Evolutionary conservation across 2,113 vertebrate species (phyloP), one percentile per base, ranked within the genome.

Genomic region (Pavo muticus): DNA sequence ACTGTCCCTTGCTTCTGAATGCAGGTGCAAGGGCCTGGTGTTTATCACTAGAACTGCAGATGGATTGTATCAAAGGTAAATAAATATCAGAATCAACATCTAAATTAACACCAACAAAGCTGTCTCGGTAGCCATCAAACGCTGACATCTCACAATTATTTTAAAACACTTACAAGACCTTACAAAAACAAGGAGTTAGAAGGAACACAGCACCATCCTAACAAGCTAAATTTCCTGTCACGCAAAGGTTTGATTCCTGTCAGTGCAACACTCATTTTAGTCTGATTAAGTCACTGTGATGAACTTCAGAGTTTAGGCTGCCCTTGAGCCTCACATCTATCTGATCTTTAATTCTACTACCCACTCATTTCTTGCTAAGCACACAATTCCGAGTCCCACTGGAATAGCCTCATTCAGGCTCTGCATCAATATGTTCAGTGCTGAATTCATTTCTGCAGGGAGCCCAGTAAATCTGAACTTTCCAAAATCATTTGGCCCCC

Each of bases 401-500:
- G 84, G 96, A 97, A 91, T 90, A 87, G 95, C 93, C 94, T 91
- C 68, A 29, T 85, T 95, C 97, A 96, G 94, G 91, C 92, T 94
- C 97, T 75, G 97, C 97, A 96, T 98, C 97, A 97, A 97, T 97
- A 97, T 95, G 96, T 95, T 97, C 96, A 94, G 93, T 50, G 95
- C 96, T 95, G 95, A 97, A 98, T 98, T 97, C 97, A 98, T 98
- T 98, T 97, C 97, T 98, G 96, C 93, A 95, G 97, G 97, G 98
- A 98, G 96, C 91, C 95, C 83, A 82, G 97, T 96, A 97, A 95
- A 97, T 97, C 96, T 98, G 98, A 98, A 98, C 97, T 98, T 98
- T 98, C 97, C 97, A 98, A 98, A 98, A 98, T 98, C 98, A 98
- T 98, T 98, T 98, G 98, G 98, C 97, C 98, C 97, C 97, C 97